These are phyloP conservation scores for Festucalex cinctus DNA, from an alignment of 2,113 vertebrate genomes.

Conservation along the genomic window DNA sequence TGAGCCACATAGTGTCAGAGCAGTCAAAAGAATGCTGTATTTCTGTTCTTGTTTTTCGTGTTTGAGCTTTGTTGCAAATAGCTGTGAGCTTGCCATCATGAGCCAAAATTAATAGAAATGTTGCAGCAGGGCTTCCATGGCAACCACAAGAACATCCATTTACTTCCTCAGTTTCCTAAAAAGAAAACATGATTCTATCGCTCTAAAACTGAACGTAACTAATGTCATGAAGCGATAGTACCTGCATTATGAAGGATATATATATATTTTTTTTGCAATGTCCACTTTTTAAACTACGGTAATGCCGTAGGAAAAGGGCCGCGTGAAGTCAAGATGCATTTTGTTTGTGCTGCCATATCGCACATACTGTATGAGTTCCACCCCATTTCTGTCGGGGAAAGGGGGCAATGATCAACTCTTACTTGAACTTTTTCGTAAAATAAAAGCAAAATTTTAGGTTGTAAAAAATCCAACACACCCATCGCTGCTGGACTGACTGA, in stretches of 20 bases:
- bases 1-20: neutral
- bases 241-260: conserved; percentile 38
- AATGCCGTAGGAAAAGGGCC: conserved; percentile 36
- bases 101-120: neutral
- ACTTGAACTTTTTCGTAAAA: neutral
- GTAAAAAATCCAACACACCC: neutral
- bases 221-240: conserved; percentile 1
- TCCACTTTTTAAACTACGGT: conserved; percentile 3
- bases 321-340: conserved; percentile 20
- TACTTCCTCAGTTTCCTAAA: neutral
- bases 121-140: neutral
- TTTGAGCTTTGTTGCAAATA: neutral
- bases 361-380: conserved; percentile 19
- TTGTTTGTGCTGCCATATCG: conserved; percentile 15
- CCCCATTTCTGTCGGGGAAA: conserved; percentile 61
- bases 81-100: conserved; percentile 1
- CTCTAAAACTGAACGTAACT: neutral
- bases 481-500: conserved; percentile 1
- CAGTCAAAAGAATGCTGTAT: conserved; percentile 24
- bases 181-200: neutral
- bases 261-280: conserved; percentile 16
- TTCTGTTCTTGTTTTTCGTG: conserved; percentile 9
- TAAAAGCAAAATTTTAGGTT: neutral
- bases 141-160: neutral
- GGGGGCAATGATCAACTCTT: neutral